Percentiles rank a stretch among this genome's conserved stretches.
Evolutionary conservation across 1,140 invertebrate genomes (phyloP).

Genomic region (Gryon sp.): DNA sequence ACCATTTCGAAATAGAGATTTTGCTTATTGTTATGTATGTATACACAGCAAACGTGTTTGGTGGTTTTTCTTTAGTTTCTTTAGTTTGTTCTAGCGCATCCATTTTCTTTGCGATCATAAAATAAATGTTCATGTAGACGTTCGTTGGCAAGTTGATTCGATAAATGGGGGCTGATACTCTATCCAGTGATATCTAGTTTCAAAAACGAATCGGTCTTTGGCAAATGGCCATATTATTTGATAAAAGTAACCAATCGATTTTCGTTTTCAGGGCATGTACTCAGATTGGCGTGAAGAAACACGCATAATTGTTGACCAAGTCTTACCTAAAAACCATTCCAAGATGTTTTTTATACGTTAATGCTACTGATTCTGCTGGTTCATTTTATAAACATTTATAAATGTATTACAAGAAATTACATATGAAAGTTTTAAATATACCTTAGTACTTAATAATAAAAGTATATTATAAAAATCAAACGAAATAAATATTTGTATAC

Average conservation of each 20-base stretch:
- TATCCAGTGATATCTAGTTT: conserved; percentile 40
- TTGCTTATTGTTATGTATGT: conserved; percentile 36
- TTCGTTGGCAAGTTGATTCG: conserved; percentile 31
- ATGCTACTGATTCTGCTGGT: too few relatives aligned
- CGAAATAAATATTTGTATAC: too few relatives aligned
- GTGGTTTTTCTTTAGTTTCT: conserved; percentile 1
- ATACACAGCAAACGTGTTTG: conserved; percentile 13
- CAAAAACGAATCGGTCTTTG: conserved; percentile 44
- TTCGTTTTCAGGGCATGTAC: conserved; percentile 14
- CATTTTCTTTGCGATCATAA: conserved; percentile 34
- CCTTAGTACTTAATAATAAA: too few relatives aligned
- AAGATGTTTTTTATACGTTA: too few relatives aligned
- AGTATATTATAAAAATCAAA: too few relatives aligned
- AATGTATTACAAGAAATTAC: too few relatives aligned
- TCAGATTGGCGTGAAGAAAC: conserved; percentile 20
- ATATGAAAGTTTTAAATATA: too few relatives aligned
- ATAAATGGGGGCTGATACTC: conserved; percentile 46
- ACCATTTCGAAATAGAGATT: conserved; percentile 11
- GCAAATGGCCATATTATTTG: conserved; percentile 50
- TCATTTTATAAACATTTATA: too few relatives aligned
- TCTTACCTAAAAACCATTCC: too few relatives aligned
- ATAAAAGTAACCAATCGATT: conserved; percentile 51
- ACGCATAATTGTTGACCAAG: conserved; percentile 18
- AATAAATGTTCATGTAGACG: conserved; percentile 40
- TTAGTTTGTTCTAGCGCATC: conserved; percentile 25